Percentiles rank a stretch among this genome's conserved stretches.
These are phyloP conservation scores for Anoplophora glabripennis DNA, from an alignment of 1,140 invertebrate species.

Conservation along the genomic window DNA sequence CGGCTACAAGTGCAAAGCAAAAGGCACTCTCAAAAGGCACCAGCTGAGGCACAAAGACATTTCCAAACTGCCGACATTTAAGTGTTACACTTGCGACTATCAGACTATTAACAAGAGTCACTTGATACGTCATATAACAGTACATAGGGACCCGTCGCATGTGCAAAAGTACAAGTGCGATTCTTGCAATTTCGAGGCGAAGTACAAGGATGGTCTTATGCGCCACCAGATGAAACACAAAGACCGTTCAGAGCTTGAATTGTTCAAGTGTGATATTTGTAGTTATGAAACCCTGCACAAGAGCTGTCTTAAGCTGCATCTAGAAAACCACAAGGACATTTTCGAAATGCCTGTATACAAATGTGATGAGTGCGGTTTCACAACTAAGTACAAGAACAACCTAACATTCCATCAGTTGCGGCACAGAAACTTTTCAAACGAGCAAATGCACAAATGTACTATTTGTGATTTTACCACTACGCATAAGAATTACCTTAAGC, in stretches of 20 bases:
- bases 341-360: conserved; percentile 8
- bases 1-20: too few relatives aligned
- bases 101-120: too few relatives aligned
- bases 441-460: conserved; percentile 22
- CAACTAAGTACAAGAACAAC: conserved; percentile 22
- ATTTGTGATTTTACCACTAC: conserved; percentile 21
- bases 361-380: not conserved
- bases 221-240: too few relatives aligned
- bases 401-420: conserved; percentile 15
- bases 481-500: conserved; percentile 1
- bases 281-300: conserved; percentile 20
- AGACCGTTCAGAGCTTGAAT: conserved; percentile 6
- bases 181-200: too few relatives aligned
- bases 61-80: too few relatives aligned
- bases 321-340: conserved; percentile 17
- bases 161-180: too few relatives aligned
- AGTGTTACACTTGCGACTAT: too few relatives aligned
- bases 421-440: conserved; percentile 19
- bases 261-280: conserved; percentile 25
- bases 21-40: too few relatives aligned
- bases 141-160: too few relatives aligned
- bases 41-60: too few relatives aligned
- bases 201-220: too few relatives aligned
- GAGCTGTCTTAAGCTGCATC: conserved; percentile 16
- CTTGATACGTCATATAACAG: too few relatives aligned